phyloP scores from a whole-genome alignment of 2,888 invertebrate species.

The Cryptus armator region DNA sequence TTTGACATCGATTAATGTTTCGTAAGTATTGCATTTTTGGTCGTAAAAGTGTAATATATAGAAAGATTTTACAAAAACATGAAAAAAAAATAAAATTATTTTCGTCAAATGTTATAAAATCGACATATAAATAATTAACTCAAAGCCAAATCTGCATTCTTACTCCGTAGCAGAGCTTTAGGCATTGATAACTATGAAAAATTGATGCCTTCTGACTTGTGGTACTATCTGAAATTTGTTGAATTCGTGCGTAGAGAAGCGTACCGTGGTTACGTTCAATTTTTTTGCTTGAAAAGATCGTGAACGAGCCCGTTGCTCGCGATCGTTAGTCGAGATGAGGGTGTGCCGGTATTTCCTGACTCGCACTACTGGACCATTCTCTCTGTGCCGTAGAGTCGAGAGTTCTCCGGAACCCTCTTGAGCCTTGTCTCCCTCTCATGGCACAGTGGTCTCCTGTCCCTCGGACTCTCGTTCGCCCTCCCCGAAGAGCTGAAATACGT shows the following conservation, averaged over 20 bases:
- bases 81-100: too few species aligned
- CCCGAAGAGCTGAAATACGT: slow-evolving; percentile 72
- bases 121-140: too few species aligned
- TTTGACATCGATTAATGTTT: too few species aligned
- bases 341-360: slow-evolving; percentile 9
- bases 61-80: too few species aligned
- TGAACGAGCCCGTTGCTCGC: not conserved
- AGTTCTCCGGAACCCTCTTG: slow-evolving; percentile 11
- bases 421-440: not conserved
- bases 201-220: too few species aligned
- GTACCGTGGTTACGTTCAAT: not conserved
- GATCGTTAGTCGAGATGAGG: slow-evolving; percentile 32
- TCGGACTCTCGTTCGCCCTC: slow-evolving; percentile 47
- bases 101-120: too few species aligned
- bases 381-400: slow-evolving; percentile 9
- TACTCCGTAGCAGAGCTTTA: too few species aligned
- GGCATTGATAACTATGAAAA: too few species aligned
- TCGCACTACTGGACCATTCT: not conserved
- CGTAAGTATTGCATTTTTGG: too few species aligned
- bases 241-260: not conserved
- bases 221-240: not conserved
- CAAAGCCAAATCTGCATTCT: too few species aligned
- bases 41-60: too few species aligned
- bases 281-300: slow-evolving; percentile 10
- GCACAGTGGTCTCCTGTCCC: slow-evolving; percentile 5